These are phyloP conservation scores for Larimichthys polyactis DNA, from an alignment of 2,113 vertebrate species.

Conservation along the genomic window DNA sequence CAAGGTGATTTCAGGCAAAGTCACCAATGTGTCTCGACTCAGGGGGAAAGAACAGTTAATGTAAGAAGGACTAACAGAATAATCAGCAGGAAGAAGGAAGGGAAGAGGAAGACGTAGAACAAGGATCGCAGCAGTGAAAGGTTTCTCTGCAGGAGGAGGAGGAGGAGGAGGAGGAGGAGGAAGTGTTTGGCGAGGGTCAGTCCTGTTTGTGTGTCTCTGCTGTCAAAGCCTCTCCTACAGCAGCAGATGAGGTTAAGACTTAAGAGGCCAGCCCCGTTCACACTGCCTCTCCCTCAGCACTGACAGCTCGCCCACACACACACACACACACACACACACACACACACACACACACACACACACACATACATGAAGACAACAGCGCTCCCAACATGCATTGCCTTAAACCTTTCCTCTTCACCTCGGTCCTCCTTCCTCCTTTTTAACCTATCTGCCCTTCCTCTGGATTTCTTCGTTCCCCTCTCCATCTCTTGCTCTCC, in stretches of 20 bases:
- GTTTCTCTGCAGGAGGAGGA: neutral
- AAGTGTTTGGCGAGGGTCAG: slow-evolving; percentile 43
- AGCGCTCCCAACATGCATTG: slow-evolving; percentile 37
- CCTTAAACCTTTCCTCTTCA: slow-evolving; percentile 70
- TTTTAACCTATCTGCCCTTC: slow-evolving; percentile 66
- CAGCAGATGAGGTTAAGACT: slow-evolving; percentile 76
- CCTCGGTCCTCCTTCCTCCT: slow-evolving; percentile 49
- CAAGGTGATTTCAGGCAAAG: neutral
- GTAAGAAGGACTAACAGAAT: neutral
- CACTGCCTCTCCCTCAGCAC: slow-evolving; percentile 73
- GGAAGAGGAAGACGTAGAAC: slow-evolving; percentile 11
- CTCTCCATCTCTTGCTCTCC: slow-evolving; percentile 28
- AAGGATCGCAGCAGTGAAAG: no score
- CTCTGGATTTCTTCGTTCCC: slow-evolving; percentile 25
- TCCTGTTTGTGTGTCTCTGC: slow-evolving; percentile 78
- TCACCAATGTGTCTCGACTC: neutral
- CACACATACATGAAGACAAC: slow-evolving; percentile 37
- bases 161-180: slow-evolving; percentile 50
- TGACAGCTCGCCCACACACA: slow-evolving; percentile 70
- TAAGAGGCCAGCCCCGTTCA: slow-evolving; percentile 69
- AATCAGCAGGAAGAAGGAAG: slow-evolving; percentile 13
- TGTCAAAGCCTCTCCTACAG: slow-evolving; percentile 74
- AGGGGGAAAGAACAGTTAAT: neutral
- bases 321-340: slow-evolving; percentile 47
- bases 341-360: slow-evolving; percentile 45